Percentiles rank a stretch among this genome's conserved stretches.
These are phyloP conservation scores for Drosophila mayaguana DNA, from an alignment of 2,888 invertebrate species.

Conservation along the genomic window DNA sequence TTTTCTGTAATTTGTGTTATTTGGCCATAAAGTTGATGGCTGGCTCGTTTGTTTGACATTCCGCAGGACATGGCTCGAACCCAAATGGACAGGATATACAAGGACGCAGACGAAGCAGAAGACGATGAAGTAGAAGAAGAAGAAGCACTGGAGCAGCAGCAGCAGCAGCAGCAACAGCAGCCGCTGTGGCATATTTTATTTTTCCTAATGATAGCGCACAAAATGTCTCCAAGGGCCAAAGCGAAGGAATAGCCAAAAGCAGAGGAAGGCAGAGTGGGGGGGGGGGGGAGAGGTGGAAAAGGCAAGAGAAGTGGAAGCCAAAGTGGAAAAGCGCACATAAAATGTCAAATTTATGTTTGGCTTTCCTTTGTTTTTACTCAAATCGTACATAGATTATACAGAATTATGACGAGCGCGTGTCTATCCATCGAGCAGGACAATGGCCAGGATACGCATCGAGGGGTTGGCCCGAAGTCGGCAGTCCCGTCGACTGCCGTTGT, in stretches of 20 bases:
- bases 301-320: conserved; percentile 33
- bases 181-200: conserved; percentile 76
- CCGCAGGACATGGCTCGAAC: conserved; percentile 72
- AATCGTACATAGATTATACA: conserved; percentile 82
- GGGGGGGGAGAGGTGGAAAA: not conserved
- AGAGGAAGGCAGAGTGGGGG: conserved; percentile 1
- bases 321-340: conserved; percentile 77
- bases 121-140: not conserved
- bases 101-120: conserved; percentile 23
- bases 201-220: conserved; percentile 78
- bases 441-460: conserved; percentile 41
- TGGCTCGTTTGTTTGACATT: conserved; percentile 80
- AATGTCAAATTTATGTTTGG: conserved; percentile 80
- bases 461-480: not conserved
- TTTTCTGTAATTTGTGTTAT: conserved; percentile 66
- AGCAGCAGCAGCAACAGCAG: conserved; percentile 18
- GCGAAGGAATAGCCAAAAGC: conserved; percentile 11
- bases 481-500: conserved; percentile 18
- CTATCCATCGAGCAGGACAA: conserved; percentile 79
- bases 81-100: conserved; percentile 15
- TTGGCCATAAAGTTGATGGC: conserved; percentile 77
- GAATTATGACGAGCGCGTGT: conserved; percentile 81
- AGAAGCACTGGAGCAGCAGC: conserved; percentile 8
- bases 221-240: conserved; percentile 70
- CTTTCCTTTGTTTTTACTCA: conserved; percentile 79